These are phyloP conservation scores for Paradoxurus hermaphroditus DNA, from an alignment of 2,113 vertebrate species.

Conservation along the genomic window DNA sequence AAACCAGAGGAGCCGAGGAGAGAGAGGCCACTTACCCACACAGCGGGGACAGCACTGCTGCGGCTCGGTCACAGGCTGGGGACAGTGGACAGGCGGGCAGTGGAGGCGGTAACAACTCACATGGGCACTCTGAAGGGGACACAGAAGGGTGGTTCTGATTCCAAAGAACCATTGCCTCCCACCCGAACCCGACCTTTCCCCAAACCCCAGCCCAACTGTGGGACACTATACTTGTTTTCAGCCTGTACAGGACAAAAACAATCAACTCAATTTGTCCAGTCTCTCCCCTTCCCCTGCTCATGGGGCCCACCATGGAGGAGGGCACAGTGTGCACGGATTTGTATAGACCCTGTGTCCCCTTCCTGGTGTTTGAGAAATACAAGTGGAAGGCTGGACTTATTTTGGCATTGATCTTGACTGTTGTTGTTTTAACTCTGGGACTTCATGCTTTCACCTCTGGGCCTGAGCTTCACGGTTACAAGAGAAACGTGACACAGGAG, in stretches of 20 bases:
- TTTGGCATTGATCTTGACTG: background rate
- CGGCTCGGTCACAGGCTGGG: slow-evolving; percentile 88
- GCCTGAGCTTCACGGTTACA: background rate
- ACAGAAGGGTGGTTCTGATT: background rate
- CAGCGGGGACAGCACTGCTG: slow-evolving; percentile 94
- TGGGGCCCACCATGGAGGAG: accelerated
- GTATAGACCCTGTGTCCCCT: background rate
- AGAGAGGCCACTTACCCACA: slow-evolving; percentile 83
- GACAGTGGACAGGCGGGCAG: slow-evolving; percentile 89
- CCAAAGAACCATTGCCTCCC: background rate
- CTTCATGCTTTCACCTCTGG: background rate
- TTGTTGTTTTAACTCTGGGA: background rate
- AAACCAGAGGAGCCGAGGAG: background rate
- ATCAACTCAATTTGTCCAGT: background rate
- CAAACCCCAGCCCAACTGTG: background rate
- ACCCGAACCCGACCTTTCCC: background rate
- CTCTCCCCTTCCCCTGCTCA: background rate
- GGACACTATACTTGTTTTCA: background rate
- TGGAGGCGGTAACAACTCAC: slow-evolving; percentile 93
- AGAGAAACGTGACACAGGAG: background rate
- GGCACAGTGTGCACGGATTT: background rate
- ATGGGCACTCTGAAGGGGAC: slow-evolving; percentile 84
- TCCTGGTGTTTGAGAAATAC: background rate
- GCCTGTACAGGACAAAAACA: background rate
- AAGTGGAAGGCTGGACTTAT: background rate